These are phyloP conservation scores for Artibeus lituratus DNA, from an alignment of 2,797 vertebrate species.

Conservation along the genomic window DNA sequence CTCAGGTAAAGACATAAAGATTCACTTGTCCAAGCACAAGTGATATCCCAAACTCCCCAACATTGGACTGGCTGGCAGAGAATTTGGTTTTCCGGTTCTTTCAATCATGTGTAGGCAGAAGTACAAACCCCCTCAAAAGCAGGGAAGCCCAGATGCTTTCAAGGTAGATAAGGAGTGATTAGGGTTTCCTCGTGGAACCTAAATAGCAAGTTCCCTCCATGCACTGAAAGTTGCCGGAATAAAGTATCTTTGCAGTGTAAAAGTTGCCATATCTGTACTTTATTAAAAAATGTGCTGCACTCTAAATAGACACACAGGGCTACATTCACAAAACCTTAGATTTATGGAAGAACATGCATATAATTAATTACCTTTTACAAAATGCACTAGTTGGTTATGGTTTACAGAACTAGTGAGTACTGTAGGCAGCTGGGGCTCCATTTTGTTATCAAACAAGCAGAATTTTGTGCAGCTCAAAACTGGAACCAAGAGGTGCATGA, in stretches of 20 bases:
- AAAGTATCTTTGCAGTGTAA: not conserved
- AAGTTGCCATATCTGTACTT: not conserved
- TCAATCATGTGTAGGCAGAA: not conserved
- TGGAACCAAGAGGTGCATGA: not conserved
- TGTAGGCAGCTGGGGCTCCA: not conserved
- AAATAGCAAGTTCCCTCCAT: not conserved
- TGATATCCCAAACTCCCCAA: not conserved
- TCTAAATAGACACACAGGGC: not conserved
- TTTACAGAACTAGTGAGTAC: not conserved
- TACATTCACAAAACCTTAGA: not conserved
- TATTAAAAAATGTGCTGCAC: not conserved
- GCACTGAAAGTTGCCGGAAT: not conserved
- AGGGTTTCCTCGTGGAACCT: not conserved
- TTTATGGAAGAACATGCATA: not conserved
- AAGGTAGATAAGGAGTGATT: not conserved
- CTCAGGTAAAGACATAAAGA: not conserved
- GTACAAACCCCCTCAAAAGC: not conserved
- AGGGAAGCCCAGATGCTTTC: not conserved
- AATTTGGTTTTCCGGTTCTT: not conserved
- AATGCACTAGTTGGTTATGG: not conserved
- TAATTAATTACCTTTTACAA: not conserved
- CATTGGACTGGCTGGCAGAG: not conserved
- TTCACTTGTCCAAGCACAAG: not conserved
- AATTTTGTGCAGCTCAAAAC: not conserved
- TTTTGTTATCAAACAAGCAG: not conserved